These are phyloP conservation scores for Heliconius ethilla DNA, from an alignment of 2,888 invertebrate genomes.

Conservation along the genomic window DNA sequence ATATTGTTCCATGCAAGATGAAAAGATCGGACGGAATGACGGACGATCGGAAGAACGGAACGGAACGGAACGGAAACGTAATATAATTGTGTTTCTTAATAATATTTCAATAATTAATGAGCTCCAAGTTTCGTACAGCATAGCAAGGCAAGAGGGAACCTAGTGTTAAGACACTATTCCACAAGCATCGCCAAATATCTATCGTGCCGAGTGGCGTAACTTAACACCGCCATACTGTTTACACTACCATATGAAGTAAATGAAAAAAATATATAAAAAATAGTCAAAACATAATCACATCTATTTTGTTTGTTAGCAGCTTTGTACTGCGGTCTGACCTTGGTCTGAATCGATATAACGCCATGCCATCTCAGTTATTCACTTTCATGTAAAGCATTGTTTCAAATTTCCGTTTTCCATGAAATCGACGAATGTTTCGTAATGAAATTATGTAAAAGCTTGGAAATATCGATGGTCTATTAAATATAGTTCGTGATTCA, in stretches of 20 bases:
- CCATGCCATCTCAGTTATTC: slow-evolving; percentile 43
- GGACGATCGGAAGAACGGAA: no score
- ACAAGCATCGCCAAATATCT: no score
- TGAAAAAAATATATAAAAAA: neutral
- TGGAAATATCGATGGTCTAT: neutral
- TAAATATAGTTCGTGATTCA: neutral
- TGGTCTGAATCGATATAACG: slow-evolving; percentile 48
- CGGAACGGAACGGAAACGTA: no score
- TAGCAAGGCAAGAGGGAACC: no score
- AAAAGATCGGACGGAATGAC: no score
- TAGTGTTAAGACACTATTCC: no score
- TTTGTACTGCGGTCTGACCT: slow-evolving; percentile 45
- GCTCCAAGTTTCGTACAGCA: no score
- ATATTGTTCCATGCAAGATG: no score
- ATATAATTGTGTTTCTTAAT: no score
- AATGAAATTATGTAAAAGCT: neutral
- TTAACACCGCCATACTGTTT: no score
- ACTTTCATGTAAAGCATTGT: slow-evolving; percentile 42
- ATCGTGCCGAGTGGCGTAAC: no score
- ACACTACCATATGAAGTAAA: neutral
- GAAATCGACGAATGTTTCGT: slow-evolving; percentile 17
- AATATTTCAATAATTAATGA: no score
- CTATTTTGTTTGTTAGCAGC: slow-evolving; percentile 24
- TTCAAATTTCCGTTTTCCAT: slow-evolving; percentile 38
- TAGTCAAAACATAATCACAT: slow-evolving; percentile 11